Evolutionary conservation across 1,140 invertebrate species (phyloP).

Genomic region (Drosophila subpulchrella): DNA sequence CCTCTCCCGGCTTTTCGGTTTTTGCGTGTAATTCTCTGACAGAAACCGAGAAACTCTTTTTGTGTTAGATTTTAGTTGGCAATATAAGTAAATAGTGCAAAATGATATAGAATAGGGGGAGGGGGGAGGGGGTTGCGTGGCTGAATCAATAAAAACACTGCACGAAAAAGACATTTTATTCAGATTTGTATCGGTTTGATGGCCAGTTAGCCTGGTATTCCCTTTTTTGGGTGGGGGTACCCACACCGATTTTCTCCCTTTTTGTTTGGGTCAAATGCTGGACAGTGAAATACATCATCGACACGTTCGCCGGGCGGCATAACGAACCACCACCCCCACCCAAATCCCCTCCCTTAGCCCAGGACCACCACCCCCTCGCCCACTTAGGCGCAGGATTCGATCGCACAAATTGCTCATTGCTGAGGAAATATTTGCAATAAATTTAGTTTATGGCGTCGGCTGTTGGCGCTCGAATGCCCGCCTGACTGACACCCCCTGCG

Average conservation of each 20-base stretch:
- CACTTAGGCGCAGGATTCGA: constrained; percentile 61
- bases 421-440: constrained; percentile 84
- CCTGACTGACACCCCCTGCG: constrained; percentile 63
- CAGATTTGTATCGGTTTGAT: constrained; percentile 15
- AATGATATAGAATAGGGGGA: constrained; percentile 57
- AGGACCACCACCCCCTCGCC: neutral
- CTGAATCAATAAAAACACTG: constrained; percentile 76
- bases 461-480: constrained; percentile 61
- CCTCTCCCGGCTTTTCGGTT: constrained; percentile 57
- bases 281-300: constrained; percentile 67
- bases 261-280: constrained; percentile 54
- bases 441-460: constrained; percentile 82
- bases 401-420: constrained; percentile 84
- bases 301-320: constrained; percentile 65
- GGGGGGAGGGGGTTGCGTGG: neutral
- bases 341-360: neutral
- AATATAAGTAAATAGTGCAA: constrained; percentile 67
- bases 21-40: constrained; percentile 63
- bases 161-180: constrained; percentile 3
- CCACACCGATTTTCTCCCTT: neutral
- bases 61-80: constrained; percentile 24
- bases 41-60: constrained; percentile 38
- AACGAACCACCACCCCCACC: constrained; percentile 37
- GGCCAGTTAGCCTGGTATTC: neutral
- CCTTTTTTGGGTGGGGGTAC: neutral